Conservation (phyloP, 2,113 vertebrate species). For the Neolamprologus devosi region DNA sequence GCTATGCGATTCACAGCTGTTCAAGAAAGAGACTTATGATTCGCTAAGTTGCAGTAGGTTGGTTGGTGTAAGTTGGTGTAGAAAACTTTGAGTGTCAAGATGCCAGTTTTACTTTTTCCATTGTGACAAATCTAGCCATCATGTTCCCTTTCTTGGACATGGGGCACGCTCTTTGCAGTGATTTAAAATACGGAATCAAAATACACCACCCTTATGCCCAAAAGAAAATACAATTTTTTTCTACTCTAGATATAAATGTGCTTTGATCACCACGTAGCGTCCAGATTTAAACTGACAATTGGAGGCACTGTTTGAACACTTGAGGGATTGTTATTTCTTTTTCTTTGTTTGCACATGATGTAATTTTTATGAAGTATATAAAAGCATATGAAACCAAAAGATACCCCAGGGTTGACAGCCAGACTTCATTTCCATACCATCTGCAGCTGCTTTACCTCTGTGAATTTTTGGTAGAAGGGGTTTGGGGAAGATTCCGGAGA, state of each 20-base stretch:
- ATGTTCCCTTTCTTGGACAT: neutral
- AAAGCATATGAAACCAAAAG: neutral
- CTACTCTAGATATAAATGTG: neutral
- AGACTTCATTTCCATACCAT: neutral
- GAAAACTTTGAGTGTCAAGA: neutral
- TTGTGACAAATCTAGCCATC: neutral
- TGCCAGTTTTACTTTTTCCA: neutral
- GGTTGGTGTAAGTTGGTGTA: neutral
- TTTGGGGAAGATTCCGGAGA: neutral
- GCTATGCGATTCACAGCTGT: neutral
- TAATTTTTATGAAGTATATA: neutral
- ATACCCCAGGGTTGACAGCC: neutral
- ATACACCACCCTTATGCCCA: neutral
- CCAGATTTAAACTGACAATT: neutral
- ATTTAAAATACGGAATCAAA: neutral
- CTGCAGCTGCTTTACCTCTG: neutral
- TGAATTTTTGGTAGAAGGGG: neutral
- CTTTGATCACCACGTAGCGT: neutral
- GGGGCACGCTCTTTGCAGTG: neutral
- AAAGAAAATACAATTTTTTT: neutral
- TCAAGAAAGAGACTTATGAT: neutral
- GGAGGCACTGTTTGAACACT: neutral
- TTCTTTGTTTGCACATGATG: neutral
- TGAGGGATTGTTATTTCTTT: neutral
- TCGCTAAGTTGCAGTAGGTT: neutral